A percentile compares a stretch with the other conserved stretches of the same genome.
phyloP scores from a whole-genome alignment of 1,140 invertebrate species.

The Drosophila mojavensis region DNA sequence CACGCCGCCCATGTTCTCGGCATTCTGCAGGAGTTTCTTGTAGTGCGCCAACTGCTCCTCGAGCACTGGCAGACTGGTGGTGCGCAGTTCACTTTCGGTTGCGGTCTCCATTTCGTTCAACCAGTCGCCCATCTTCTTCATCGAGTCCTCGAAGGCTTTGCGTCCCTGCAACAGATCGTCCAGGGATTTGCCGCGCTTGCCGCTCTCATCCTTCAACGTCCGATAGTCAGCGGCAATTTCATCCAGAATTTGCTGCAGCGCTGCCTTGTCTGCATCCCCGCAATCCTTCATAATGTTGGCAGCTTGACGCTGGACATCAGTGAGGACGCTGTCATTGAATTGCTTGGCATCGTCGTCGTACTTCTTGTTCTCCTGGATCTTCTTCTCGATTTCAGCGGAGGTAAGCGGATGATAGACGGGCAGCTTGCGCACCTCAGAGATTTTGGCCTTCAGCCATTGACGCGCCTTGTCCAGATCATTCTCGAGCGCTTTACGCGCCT shows the following conservation, averaged over 20 bases:
- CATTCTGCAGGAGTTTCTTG: conserved; percentile 90
- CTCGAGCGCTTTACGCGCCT: conserved; percentile 90
- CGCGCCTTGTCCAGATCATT: conserved; percentile 90
- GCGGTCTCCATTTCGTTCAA: conserved; percentile 94
- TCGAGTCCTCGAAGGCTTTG: conserved; percentile 91
- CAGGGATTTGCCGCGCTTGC: conserved; percentile 89
- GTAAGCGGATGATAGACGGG: conserved; percentile 90
- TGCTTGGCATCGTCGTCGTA: conserved; percentile 90
- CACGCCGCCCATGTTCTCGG: conserved; percentile 88
- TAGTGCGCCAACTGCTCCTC: conserved; percentile 94
- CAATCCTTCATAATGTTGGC: conserved; percentile 92
- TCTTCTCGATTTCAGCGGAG: conserved; percentile 90
- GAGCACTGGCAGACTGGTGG: conserved; percentile 90
- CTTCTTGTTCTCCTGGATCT: conserved; percentile 89
- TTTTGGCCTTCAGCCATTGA: conserved; percentile 91
- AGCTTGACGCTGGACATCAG: conserved; percentile 90
- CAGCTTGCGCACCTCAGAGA: conserved; percentile 90
- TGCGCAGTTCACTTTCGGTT: conserved; percentile 90
- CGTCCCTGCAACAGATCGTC: conserved; percentile 90
- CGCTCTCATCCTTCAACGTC: conserved; percentile 88
- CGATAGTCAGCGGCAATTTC: conserved; percentile 89
- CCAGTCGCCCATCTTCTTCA: conserved; percentile 93
- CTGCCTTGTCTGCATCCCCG: conserved; percentile 88
- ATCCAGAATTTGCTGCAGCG: conserved; percentile 88
- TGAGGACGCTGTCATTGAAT: conserved; percentile 90